Evolutionary conservation across 2,113 vertebrate species (phyloP).

Genomic region (Aix galericulata): DNA sequence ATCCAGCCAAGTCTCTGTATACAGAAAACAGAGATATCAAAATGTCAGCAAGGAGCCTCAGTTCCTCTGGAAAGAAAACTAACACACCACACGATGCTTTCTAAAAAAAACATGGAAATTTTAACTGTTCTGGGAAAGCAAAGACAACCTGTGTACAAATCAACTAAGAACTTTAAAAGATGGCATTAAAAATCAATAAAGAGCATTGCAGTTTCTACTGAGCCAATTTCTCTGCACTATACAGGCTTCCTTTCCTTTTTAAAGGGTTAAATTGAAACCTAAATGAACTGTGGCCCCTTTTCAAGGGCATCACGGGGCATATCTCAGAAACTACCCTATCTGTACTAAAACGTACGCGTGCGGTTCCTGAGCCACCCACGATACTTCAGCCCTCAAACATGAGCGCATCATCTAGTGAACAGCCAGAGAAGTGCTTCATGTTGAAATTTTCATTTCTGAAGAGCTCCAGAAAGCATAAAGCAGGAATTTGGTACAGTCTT

Average conservation of each 20-base stretch:
- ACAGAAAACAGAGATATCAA: neutral
- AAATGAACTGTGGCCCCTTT: neutral
- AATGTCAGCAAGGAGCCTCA: neutral
- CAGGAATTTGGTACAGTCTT: too few relatives aligned
- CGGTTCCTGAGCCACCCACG: neutral
- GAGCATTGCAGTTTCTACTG: neutral
- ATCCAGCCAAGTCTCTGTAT: neutral
- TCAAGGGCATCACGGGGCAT: too few relatives aligned
- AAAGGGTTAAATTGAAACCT: neutral
- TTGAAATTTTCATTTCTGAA: neutral
- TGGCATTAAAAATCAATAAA: neutral
- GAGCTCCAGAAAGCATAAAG: neutral
- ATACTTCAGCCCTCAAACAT: accelerated
- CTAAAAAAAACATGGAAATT: neutral
- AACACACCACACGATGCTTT: accelerated
- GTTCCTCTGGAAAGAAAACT: neutral
- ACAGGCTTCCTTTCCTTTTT: neutral
- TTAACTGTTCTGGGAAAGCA: neutral
- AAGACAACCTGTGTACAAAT: neutral
- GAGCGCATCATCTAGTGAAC: neutral
- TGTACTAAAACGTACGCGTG: accelerated
- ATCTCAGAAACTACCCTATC: neutral
- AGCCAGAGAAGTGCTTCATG: neutral
- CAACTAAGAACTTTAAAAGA: neutral
- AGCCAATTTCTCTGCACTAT: too few relatives aligned